A percentile compares a stretch with the other conserved stretches of the same genome.
phyloP scores from a whole-genome alignment of 2,888 invertebrate genomes.

The Prosapia bicincta region DNA sequence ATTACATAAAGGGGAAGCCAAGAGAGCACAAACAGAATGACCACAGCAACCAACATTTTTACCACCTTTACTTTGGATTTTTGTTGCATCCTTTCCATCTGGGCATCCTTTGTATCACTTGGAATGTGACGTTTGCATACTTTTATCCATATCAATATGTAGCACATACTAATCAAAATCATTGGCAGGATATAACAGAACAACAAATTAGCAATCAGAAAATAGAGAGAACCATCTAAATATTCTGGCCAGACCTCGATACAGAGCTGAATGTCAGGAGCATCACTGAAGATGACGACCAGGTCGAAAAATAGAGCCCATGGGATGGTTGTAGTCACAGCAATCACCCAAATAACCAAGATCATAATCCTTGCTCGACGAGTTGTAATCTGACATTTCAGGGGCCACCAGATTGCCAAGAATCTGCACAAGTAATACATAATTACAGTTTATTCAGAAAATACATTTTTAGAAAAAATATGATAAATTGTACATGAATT shows the following conservation, averaged over 20 bases:
- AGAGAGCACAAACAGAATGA: slow-evolving; percentile 87
- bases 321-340: slow-evolving; percentile 79
- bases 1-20: slow-evolving; percentile 92
- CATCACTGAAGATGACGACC: slow-evolving; percentile 67
- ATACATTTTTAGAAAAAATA: too few relatives aligned
- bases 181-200: slow-evolving; percentile 90
- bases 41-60: slow-evolving; percentile 91
- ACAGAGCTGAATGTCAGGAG: slow-evolving; percentile 58
- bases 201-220: slow-evolving; percentile 82
- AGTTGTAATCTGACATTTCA: slow-evolving; percentile 88
- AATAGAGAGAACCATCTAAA: slow-evolving; percentile 77
- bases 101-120: slow-evolving; percentile 85
- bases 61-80: slow-evolving; percentile 93
- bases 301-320: slow-evolving; percentile 90
- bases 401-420: slow-evolving; percentile 92
- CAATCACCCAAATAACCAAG: slow-evolving; percentile 84
- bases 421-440: slow-evolving; percentile 65
- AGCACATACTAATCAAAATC: slow-evolving; percentile 86
- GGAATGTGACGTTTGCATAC: slow-evolving; percentile 87
- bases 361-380: slow-evolving; percentile 84
- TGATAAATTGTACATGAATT: too few relatives aligned
- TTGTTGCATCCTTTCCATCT: slow-evolving; percentile 89
- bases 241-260: slow-evolving; percentile 74
- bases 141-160: slow-evolving; percentile 87
- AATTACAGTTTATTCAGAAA: too few relatives aligned